Percentiles rank a stretch among this genome's conserved stretches.
Conservation (phyloP, 2,113 vertebrate species). For the Onychostruthus taczanowskii region DNA sequence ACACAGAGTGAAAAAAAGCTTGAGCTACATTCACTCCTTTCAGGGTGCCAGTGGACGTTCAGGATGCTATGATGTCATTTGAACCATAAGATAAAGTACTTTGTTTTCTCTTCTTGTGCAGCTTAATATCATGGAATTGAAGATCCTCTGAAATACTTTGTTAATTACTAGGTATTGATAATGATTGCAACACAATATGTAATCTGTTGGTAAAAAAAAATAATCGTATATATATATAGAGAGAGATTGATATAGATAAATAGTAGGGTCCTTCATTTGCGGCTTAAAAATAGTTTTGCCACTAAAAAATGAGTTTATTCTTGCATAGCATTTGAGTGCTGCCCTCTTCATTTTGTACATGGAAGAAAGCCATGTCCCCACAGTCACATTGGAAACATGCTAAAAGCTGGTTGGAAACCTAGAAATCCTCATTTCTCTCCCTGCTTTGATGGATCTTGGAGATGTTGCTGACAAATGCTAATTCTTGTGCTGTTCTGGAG, state of each 20-base stretch:
- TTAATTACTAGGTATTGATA: neutral
- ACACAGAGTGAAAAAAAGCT: neutral
- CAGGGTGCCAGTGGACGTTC: neutral
- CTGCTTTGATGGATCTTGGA: neutral
- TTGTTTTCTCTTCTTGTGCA: neutral
- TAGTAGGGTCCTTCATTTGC: neutral
- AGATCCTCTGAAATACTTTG: neutral
- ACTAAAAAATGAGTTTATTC: neutral
- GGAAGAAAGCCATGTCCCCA: neutral
- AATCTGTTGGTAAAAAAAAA: neutral
- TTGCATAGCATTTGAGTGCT: neutral
- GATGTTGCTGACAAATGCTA: neutral
- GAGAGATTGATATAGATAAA: no score
- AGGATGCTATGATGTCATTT: neutral
- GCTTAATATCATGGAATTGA: neutral
- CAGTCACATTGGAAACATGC: neutral
- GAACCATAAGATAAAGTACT: neutral
- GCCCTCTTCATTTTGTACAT: neutral
- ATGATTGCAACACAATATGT: neutral
- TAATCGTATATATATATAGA: rapidly evolving
- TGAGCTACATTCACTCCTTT: neutral
- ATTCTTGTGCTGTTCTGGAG: neutral
- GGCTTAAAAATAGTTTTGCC: neutral
- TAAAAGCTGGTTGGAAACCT: neutral
- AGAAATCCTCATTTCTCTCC: neutral